Base-by-base conservation (phyloP, 1,140 invertebrate genomes). In the Dolichoris vasculosae region DNA sequence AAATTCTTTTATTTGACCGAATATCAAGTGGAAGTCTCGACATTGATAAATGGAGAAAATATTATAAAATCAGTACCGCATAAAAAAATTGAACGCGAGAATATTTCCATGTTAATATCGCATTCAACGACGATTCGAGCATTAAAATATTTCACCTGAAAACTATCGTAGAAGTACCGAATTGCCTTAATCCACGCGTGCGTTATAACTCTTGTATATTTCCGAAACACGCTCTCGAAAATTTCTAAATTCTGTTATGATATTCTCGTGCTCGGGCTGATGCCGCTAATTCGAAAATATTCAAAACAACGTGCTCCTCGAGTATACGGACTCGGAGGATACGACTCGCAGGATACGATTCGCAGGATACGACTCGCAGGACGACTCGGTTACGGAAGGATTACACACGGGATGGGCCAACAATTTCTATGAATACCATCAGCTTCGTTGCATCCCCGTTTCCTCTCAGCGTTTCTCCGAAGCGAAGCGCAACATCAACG, bases 361-460 rank as follows among this genome's bases (percentile, higher is more conserved):
- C 30, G 13, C 63, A 13, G 8, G 2, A 23, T 35, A 51, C 30
- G 7, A 80, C 59, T n/a, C 30, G 32, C 23, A 43, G 26, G 40
- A n/a, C 35, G 4, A 30, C 55, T 59, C 30, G 13, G 17, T 26
- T 63, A 77, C 30, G 9, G 2, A 51, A 17, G 48, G 1, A 17
- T 17, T 51, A 26, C 26, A 59, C 51, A 26, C 48, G 0, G 15
- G 15, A 64, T 46, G 15, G 0, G 11, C 55, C 20, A 43, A 32
- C 40, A 82, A 82, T 82, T 82, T 83, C 26, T 38, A 7, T 13
- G 23, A 75, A 23, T 35, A 17, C 30, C 79, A 51, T 46, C 17
- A 67, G 9, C 26, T 82, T 76, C 82, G 32, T 76, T 83, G 64
- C 30, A 63, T 17, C 6, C 67, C 11, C 51, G 32, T 51, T 55